phyloP scores from a whole-genome alignment of 2,113 vertebrate species.

The Piliocolobus tephrosceles region DNA sequence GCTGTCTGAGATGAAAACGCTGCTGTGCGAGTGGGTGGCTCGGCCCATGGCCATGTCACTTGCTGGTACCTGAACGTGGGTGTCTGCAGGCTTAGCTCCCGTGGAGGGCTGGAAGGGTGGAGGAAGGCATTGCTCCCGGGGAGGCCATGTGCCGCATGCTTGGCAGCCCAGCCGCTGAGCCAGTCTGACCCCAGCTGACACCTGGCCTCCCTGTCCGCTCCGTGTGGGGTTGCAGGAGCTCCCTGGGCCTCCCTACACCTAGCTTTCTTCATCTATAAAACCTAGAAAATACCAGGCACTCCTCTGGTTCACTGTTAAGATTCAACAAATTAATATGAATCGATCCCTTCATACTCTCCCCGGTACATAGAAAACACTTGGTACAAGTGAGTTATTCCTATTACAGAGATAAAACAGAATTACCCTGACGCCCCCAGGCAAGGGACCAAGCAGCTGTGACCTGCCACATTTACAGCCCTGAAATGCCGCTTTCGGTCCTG shows the following conservation, averaged over 20 bases:
- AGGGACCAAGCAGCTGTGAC: not conserved
- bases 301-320: not conserved
- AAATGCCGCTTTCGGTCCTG: not conserved
- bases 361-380: not conserved
- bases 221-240: not conserved
- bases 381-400: not conserved
- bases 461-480: not conserved
- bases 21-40: not conserved
- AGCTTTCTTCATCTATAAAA: not conserved
- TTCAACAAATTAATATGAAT: no score
- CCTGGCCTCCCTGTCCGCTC: not conserved
- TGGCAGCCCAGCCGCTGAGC: not conserved
- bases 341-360: not conserved
- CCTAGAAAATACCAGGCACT: not conserved
- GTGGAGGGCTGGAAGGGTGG: not conserved
- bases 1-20: accelerated
- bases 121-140: not conserved
- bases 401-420: not conserved
- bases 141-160: not conserved
- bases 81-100: not conserved
- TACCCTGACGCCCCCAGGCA: no score
- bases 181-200: no score
- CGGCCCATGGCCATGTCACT: not conserved
- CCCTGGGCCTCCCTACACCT: accelerated
- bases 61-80: not conserved